Evolutionary conservation across 37 sponge, comb jelly and placozoan species (phyloP).

Genomic region (Cladorhizidae sp.): DNA sequence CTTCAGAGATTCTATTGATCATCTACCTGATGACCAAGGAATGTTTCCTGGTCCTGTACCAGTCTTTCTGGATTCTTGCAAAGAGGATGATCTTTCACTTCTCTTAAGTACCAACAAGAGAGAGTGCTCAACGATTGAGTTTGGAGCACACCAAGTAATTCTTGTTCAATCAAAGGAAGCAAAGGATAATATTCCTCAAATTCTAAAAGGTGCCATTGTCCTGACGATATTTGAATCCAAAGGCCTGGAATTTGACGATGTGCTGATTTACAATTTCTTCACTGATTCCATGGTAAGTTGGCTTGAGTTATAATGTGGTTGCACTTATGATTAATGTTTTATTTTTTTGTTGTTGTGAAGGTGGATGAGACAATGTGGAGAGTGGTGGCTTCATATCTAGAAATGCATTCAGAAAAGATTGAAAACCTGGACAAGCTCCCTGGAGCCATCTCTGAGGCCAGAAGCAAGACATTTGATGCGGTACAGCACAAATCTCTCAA

Average conservation of each 20-base stretch:
- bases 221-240: conserved; percentile 88
- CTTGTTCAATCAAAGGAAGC: conserved; percentile 81
- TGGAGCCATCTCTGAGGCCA: conserved; percentile 13
- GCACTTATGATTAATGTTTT: not conserved
- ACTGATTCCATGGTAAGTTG: conserved; percentile 75
- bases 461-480: conserved; percentile 61
- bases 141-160: conserved; percentile 89
- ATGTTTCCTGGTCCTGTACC: conserved; percentile 85
- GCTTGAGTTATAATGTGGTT: not conserved
- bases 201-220: conserved; percentile 68
- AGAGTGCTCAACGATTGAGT: conserved; percentile 75
- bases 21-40: conserved; percentile 65
- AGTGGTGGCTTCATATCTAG: conserved; percentile 50
- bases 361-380: conserved; percentile 78
- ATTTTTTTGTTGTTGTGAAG: not conserved
- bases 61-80: conserved; percentile 59
- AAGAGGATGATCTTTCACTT: conserved; percentile 68
- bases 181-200: conserved; percentile 55
- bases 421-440: conserved; percentile 4
- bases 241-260: conserved; percentile 92
- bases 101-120: conserved; percentile 76
- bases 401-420: conserved; percentile 10
- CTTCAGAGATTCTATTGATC: conserved; percentile 70
- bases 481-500: conserved; percentile 67
- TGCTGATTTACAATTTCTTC: conserved; percentile 88